Percentiles rank a stretch among this genome's conserved stretches.
These are phyloP conservation scores for Hypercompe scribonia DNA, from an alignment of 2,888 invertebrate species.

Conservation along the genomic window DNA sequence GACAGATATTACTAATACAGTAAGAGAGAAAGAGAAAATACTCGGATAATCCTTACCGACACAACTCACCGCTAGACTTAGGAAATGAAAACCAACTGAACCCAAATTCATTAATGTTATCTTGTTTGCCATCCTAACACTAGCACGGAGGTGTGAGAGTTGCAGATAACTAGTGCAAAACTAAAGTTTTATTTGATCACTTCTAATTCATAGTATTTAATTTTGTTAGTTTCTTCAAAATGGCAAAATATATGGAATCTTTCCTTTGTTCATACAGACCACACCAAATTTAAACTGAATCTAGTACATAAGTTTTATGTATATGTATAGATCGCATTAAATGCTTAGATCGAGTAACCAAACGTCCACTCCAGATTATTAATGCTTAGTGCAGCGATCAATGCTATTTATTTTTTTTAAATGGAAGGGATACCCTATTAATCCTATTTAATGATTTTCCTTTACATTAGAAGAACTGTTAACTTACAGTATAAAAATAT, in stretches of 20 bases:
- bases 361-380: not conserved
- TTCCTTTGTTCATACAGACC: too few species aligned
- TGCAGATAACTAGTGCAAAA: constrained; percentile 53
- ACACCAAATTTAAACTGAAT: too few species aligned
- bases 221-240: constrained; percentile 27
- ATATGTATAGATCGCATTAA: not conserved
- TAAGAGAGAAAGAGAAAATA: constrained; percentile 49
- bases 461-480: too few species aligned
- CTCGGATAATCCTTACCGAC: constrained; percentile 61
- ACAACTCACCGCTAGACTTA: constrained; percentile 67
- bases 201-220: constrained; percentile 27
- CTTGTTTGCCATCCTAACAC: constrained; percentile 67
- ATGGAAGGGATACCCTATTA: too few species aligned
- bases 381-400: not conserved
- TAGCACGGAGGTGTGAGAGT: constrained; percentile 59
- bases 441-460: too few species aligned
- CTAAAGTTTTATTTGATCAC: constrained; percentile 42
- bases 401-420: too few species aligned
- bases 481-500: too few species aligned
- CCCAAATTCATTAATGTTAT: constrained; percentile 78
- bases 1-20: constrained; percentile 27
- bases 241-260: not conserved
- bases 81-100: constrained; percentile 75
- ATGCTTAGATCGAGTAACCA: not conserved
- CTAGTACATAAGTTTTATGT: too few species aligned